Percentiles rank a stretch among this genome's conserved stretches.
Conservation (phyloP, 2,113 vertebrate species). For the Microcebus tavaratra region DNA sequence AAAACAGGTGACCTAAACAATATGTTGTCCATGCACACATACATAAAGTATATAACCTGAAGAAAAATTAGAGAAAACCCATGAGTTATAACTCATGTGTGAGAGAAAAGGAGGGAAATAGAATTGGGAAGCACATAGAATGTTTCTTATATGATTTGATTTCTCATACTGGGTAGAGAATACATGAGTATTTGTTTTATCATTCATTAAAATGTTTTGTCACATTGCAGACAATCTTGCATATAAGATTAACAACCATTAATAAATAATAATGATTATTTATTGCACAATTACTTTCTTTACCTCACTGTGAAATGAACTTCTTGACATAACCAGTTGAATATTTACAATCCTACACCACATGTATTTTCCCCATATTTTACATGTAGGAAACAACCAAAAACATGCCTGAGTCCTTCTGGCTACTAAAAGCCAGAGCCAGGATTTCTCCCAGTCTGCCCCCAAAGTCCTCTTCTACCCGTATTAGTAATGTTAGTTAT, state of each 20-base stretch:
- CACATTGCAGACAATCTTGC: not conserved
- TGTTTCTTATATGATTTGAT: not conserved
- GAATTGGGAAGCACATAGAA: not conserved
- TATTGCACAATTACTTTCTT: not conserved
- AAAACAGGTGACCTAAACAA: not conserved
- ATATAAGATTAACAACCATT: not conserved
- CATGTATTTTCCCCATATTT: not conserved
- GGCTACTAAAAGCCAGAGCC: not conserved
- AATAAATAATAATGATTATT: not conserved
- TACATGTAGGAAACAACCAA: too few species aligned
- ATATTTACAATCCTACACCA: not conserved
- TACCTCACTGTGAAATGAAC: not conserved
- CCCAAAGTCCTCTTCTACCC: too few species aligned
- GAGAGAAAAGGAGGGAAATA: not conserved
- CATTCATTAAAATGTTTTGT: not conserved
- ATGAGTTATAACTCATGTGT: not conserved
- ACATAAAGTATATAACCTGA: not conserved
- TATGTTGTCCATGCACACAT: not conserved
- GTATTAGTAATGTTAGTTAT: not conserved
- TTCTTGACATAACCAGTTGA: not conserved
- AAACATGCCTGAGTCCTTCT: too few species aligned
- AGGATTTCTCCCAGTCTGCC: not conserved
- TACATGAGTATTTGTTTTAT: not conserved
- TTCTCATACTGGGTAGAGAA: not conserved
- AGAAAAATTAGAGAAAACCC: not conserved